A percentile compares a stretch with the other conserved stretches of the same genome.
Conservation (phyloP, 2,113 vertebrate genomes). For the Ibidorhyncha struthersii region DNA sequence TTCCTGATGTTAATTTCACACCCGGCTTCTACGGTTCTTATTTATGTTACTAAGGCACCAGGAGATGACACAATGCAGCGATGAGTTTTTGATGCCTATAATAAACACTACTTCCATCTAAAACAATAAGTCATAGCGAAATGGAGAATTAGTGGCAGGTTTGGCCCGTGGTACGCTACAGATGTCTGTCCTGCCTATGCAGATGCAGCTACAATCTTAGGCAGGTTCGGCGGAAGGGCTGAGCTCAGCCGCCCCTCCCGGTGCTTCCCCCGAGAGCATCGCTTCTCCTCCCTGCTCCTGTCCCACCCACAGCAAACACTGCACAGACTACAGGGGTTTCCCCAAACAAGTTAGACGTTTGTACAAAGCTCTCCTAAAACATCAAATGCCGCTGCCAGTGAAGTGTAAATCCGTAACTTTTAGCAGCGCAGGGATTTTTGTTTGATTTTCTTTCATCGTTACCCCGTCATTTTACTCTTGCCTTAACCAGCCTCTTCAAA, state of each 20-base stretch:
- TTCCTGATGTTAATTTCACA: background rate
- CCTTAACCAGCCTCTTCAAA: background rate
- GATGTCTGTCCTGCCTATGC: background rate
- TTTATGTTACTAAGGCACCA: background rate
- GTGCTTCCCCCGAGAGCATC: rapidly evolving
- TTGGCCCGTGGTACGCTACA: background rate
- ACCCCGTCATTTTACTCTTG: background rate
- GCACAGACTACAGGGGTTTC: background rate
- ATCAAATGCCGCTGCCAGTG: background rate
- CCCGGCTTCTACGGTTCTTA: background rate
- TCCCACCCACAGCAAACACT: background rate
- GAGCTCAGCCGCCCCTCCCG: background rate
- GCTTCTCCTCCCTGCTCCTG: background rate
- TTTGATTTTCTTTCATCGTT: rapidly evolving
- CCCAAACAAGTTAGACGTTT: background rate
- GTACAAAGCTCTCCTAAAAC: background rate
- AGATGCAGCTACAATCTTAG: background rate
- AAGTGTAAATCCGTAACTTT: background rate
- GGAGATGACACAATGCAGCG: background rate
- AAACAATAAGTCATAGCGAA: background rate
- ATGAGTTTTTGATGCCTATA: background rate
- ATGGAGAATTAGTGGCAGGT: background rate
- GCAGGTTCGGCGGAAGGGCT: background rate
- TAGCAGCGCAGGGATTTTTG: background rate
- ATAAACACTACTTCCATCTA: background rate